phyloP scores from a whole-genome alignment of 2,113 vertebrate species.

The Rousettus leschenaultii region DNA sequence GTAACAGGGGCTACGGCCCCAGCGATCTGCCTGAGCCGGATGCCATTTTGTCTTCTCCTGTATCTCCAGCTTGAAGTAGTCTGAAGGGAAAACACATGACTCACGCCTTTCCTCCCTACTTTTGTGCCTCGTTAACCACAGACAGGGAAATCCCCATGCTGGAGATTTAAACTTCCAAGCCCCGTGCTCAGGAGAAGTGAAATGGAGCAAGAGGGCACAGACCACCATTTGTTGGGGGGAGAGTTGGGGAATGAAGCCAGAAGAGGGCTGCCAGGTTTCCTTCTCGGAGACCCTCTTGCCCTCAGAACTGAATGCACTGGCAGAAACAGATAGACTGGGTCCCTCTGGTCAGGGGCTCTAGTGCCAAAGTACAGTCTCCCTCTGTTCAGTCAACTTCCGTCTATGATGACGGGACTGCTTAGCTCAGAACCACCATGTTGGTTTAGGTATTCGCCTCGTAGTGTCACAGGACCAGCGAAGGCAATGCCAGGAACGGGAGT shows the following conservation, averaged over 20 bases:
- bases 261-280: not conserved
- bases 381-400: not conserved
- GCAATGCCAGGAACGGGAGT: not conserved
- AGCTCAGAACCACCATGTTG: not conserved
- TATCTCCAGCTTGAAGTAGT: not conserved
- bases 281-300: not conserved
- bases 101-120: not conserved
- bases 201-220: not conserved
- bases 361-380: not conserved
- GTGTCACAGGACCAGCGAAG: not conserved
- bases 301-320: not conserved
- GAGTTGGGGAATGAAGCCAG: not conserved
- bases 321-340: not conserved
- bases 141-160: not conserved
- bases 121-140: not conserved
- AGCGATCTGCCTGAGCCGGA: not conserved
- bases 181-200: not conserved
- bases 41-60: not conserved
- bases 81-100: not conserved
- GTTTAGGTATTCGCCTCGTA: not conserved
- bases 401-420: not conserved
- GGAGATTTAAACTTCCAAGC: not conserved
- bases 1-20: not conserved
- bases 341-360: not conserved
- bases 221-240: accelerated